Evolutionary conservation across 2,113 vertebrate genomes (phyloP), one percentile per base, ranked within the genome.

Genomic region (Nestor notabilis): DNA sequence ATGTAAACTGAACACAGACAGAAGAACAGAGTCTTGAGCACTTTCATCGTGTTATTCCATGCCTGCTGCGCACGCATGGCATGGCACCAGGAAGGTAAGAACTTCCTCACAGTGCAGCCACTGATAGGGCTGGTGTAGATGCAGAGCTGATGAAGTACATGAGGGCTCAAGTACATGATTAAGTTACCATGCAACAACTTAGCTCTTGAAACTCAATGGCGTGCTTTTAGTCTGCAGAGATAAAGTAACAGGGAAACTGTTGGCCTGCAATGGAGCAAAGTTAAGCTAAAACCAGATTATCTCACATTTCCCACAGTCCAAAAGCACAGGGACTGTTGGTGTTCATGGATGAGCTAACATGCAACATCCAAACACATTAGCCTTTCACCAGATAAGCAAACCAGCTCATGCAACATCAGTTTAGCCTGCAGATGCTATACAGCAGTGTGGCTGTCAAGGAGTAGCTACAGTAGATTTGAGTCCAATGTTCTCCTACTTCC

Each of bases 1-100:
- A 92, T 11, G 47, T 47, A 72, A 90, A 92, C 83, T 63, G 78
- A 97, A 95, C 55, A 85, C 95, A 96, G 96, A 97, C 87, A 97
- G 78, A 89, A 90, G 81, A 95, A 92, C 83, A 94, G 75, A 81
- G 55, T 35, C 60, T 60, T 89, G 93, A 90, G 89, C 60, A 41
- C 79, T 76, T 41, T 43, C 55, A 35, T 52, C 37, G 77, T 56
- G 47, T 75, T 44, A 72, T 70, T 70, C 92, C 90, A 88, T 17
- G 43, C 75, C n/a, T 74, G 71, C 90, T 75, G 64, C 35, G 93
- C 95, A 94, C 93, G 96, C 63, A 89, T 17, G 65, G 85, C 3
- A 23, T 46, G 71, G 84, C 91, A 90, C 85, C 75, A 50, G 85
- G 88, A 92, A 81, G 71, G 64, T 18, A 33, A 65, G 85, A 53